Evolutionary conservation across 2,888 invertebrate genomes (phyloP), one percentile per base, ranked within the genome.

Genomic region (Monochamus alternatus): DNA sequence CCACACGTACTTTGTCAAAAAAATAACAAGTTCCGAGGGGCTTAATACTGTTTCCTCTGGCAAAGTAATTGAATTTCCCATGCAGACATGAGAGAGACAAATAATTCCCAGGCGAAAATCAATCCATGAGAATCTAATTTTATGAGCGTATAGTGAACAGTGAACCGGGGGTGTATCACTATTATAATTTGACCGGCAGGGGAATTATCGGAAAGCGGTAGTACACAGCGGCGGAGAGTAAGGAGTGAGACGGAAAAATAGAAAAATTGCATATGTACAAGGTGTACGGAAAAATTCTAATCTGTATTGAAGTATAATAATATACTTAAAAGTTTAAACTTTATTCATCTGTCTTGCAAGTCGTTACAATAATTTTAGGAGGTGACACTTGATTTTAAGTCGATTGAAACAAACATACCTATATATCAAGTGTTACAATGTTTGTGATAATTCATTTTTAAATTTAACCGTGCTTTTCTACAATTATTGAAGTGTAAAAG

Each of bases 141-240:
- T 75, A 78, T 78, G 76, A 75, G 58, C 66, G 70, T 64, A 67
- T 75, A 77, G 70, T 67, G 72, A 62, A 68, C 66, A 76, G 71
- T 72, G 52, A 74, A 74, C 75, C 74, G 76, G 75, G 75, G 78
- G 78, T 80, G 81, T 82, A 84, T 84, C 84, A 83, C 82, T 83
- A 85, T 85, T 85, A 81, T 85, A 83, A 84, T 84, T 83, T 80
- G 81, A 73, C 74, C 78, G 80, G 76, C 74, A 77, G 79, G 81
- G 82, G 78, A 75, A 77, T 80, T 77, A 83, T 84, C 82, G 83
- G 82, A 84, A 80, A 81, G 83, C 81, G 79, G 75, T 76, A 80
- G 76, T 81, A 73, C 65, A n/a, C 65, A 73, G 66, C 58, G 70
- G 66, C 51, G 66, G 44, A 71, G 58, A 59, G n/a, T 22, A n/a